A percentile compares a stretch with the other conserved stretches of the same genome.
Evolutionary conservation across 1,140 invertebrate genomes (phyloP).

Genomic region (Planococcus citri): DNA sequence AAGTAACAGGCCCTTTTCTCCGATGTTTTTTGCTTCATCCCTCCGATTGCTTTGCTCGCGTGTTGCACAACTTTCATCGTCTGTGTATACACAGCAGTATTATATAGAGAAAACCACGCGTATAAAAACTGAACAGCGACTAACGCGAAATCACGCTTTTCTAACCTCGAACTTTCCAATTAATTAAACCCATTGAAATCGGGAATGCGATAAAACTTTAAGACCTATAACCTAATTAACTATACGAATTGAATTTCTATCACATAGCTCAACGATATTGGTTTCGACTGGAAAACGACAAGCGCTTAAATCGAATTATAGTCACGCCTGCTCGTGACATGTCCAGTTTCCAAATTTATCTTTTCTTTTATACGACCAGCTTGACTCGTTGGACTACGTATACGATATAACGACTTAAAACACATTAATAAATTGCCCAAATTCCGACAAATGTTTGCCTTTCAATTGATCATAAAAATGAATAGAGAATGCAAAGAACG

Average conservation of each 20-base stretch:
- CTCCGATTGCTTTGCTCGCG: too few relatives aligned
- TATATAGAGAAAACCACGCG: too few relatives aligned
- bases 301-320: background rate
- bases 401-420: too few relatives aligned
- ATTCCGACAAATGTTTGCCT: too few relatives aligned
- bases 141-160: background rate
- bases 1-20: too few relatives aligned
- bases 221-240: background rate
- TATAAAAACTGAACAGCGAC: background rate
- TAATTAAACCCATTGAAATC: constrained; percentile 3
- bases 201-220: background rate
- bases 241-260: background rate
- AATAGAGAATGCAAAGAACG: too few relatives aligned
- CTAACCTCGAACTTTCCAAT: background rate
- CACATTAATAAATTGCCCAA: too few relatives aligned
- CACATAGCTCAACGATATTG: background rate
- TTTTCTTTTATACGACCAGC: background rate
- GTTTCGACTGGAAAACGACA: background rate
- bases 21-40: too few relatives aligned
- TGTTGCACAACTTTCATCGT: too few relatives aligned
- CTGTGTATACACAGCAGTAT: too few relatives aligned
- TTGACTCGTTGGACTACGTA: background rate
- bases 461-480: too few relatives aligned
- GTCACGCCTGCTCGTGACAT: background rate
- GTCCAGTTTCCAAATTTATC: constrained; percentile 7